Conservation (phyloP, 2,797 vertebrate species). For the Hypotaenidia philippensis region DNA sequence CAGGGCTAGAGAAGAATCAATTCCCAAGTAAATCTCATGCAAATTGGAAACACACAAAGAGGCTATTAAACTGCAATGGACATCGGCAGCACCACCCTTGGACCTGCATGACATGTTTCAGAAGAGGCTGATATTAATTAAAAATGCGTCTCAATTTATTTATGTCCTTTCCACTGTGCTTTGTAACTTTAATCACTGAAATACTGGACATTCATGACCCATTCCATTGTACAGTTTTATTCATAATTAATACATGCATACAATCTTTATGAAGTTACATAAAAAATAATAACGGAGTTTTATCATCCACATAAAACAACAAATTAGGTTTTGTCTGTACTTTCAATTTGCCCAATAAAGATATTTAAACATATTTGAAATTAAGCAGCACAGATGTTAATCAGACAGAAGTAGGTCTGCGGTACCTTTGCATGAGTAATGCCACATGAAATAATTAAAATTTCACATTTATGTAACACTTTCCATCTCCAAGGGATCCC, state of each 20-base stretch:
- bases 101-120: slow-evolving; percentile 14
- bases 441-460: slow-evolving; percentile 29
- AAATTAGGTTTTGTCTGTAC: slow-evolving; percentile 43
- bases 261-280: slow-evolving; percentile 33
- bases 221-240: slow-evolving; percentile 10
- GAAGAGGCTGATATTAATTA: slow-evolving; percentile 37
- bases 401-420: neutral
- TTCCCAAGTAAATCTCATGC: slow-evolving; percentile 59
- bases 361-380: slow-evolving; percentile 39
- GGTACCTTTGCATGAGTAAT: slow-evolving; percentile 22
- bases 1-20: slow-evolving; percentile 26
- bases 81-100: neutral
- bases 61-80: slow-evolving; percentile 32
- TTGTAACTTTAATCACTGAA: slow-evolving; percentile 54
- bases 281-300: slow-evolving; percentile 19
- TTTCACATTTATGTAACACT: slow-evolving; percentile 23
- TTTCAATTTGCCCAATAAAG: slow-evolving; percentile 39
- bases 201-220: neutral
- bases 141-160: neutral
- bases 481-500: slow-evolving; percentile 21
- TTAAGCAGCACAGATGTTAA: slow-evolving; percentile 27
- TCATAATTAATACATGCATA: slow-evolving; percentile 6
- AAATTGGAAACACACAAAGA: slow-evolving; percentile 61
- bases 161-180: slow-evolving; percentile 23
- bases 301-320: slow-evolving; percentile 37